phyloP scores from a whole-genome alignment of 2,888 invertebrate genomes.

The Amitus sp. region DNA sequence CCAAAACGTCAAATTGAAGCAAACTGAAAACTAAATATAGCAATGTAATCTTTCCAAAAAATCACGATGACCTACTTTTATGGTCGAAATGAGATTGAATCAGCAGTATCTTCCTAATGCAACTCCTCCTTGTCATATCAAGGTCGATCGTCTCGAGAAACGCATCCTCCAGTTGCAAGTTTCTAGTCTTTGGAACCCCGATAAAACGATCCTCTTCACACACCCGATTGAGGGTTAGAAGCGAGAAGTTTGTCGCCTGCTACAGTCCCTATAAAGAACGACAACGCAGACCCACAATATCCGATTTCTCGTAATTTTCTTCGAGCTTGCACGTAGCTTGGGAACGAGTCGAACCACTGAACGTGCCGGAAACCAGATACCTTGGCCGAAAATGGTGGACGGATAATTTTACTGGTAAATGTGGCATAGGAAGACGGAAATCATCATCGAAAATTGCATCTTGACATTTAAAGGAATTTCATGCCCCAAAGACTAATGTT shows the following conservation, averaged over 20 bases:
- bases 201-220: slow-evolving; percentile 28
- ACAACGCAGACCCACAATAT: slow-evolving; percentile 7
- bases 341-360: neutral
- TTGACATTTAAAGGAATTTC: too few relatives aligned
- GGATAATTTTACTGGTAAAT: slow-evolving; percentile 2
- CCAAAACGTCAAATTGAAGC: too few relatives aligned
- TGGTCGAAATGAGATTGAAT: too few relatives aligned
- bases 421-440: neutral
- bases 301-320: slow-evolving; percentile 11
- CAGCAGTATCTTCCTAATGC: too few relatives aligned
- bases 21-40: too few relatives aligned
- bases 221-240: too few relatives aligned
- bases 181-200: slow-evolving; percentile 19
- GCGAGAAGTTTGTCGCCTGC: slow-evolving; percentile 17
- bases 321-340: neutral
- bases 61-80: too few relatives aligned
- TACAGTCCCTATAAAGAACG: neutral
- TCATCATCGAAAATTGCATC: neutral
- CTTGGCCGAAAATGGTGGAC: neutral
- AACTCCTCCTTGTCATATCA: too few relatives aligned
- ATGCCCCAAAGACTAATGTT: too few relatives aligned
- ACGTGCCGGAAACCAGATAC: neutral
- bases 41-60: too few relatives aligned
- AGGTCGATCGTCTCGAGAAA: too few relatives aligned
- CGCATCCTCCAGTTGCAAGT: slow-evolving; percentile 13